Evolutionary conservation across 2,113 vertebrate genomes (phyloP).

Genomic region (Oncorhynchus kisutch): DNA sequence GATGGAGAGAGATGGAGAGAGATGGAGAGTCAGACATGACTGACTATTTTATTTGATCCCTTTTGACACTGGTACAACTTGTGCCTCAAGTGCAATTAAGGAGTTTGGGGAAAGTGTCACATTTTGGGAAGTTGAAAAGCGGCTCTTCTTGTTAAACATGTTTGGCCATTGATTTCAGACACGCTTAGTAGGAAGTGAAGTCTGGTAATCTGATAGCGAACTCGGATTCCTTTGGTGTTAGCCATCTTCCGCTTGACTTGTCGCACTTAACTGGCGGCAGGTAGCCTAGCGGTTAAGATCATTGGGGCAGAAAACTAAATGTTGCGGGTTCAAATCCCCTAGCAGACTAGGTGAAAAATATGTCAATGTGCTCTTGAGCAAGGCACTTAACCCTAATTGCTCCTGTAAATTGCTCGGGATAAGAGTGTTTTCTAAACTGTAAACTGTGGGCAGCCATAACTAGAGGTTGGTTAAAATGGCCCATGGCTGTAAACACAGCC

Average conservation of each 20-base stretch:
- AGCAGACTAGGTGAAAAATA: too few species aligned
- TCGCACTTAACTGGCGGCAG: too few species aligned
- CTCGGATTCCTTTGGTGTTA: not conserved
- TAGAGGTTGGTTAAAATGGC: too few species aligned
- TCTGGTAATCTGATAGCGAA: not conserved
- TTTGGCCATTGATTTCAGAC: constrained; percentile 52
- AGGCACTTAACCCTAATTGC: too few species aligned
- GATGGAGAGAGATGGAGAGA: not conserved
- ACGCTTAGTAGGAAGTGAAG: not conserved
- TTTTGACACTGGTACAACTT: constrained; percentile 43
- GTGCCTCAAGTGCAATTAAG: constrained; percentile 42
- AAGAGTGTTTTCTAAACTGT: too few species aligned
- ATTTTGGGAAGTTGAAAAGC: constrained; percentile 32
- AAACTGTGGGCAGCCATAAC: too few species aligned
- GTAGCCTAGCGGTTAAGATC: too few species aligned
- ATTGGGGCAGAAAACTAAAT: too few species aligned
- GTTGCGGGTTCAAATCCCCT: too few species aligned
- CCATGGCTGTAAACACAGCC: too few species aligned
- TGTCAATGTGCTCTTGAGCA: too few species aligned
- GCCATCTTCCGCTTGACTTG: constrained; percentile 4
- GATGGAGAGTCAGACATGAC: constrained; percentile 23
- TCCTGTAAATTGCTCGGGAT: too few species aligned
- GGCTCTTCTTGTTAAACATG: constrained; percentile 49
- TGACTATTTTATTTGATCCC: not conserved
- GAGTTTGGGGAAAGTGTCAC: constrained; percentile 28